Evolutionary conservation across 1,140 invertebrate genomes (phyloP).

Genomic region (Hylaeus anthracinus): DNA sequence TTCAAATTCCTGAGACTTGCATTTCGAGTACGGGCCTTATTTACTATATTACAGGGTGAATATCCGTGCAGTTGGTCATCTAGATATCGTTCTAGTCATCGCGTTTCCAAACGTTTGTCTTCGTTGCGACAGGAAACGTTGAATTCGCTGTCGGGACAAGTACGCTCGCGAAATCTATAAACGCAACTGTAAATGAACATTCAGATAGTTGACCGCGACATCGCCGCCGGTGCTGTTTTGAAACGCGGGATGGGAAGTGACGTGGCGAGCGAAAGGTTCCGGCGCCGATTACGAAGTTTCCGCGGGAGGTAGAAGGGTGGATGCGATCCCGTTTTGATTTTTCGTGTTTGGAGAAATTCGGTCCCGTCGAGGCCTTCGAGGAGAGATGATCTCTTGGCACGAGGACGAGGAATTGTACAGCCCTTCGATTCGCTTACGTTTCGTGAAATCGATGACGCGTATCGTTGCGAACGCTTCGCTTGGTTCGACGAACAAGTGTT

Average conservation of each 20-base stretch:
- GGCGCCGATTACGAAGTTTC: background rate
- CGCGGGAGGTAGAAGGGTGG: background rate
- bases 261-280: background rate
- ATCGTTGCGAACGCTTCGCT: constrained; percentile 1
- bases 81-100: background rate
- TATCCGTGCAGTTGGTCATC: background rate
- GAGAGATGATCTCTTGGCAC: background rate
- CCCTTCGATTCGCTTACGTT: background rate
- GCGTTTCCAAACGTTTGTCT: background rate
- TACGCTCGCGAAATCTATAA: background rate
- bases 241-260: background rate
- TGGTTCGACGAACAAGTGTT: background rate
- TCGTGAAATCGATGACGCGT: background rate
- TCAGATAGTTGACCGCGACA: background rate
- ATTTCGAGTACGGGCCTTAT: background rate
- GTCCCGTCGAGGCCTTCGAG: constrained; percentile 20
- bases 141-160: background rate
- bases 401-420: constrained; percentile 10
- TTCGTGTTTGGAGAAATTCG: constrained; percentile 21
- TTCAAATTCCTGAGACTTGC: background rate
- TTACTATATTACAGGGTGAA: background rate
- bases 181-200: background rate
- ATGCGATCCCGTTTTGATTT: constrained; percentile 16
- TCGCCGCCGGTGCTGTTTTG: background rate
- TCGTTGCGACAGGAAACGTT: background rate